phyloP scores from a whole-genome alignment of 1,140 invertebrate genomes.

The Choristoneura fumiferana region DNA sequence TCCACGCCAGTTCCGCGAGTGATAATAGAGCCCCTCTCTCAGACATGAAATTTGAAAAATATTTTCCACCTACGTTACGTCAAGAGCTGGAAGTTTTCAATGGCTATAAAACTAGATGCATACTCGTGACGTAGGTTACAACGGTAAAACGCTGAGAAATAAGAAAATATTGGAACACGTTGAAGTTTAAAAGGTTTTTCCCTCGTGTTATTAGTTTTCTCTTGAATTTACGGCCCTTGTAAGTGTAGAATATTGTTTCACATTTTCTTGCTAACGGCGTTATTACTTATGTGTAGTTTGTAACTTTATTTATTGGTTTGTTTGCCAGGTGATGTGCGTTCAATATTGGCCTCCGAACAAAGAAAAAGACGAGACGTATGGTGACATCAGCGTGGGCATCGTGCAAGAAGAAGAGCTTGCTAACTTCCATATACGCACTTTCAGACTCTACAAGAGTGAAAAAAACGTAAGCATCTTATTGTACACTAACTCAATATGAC shows the following conservation, averaged over 20 bases:
- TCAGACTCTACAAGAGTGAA: constrained; percentile 87
- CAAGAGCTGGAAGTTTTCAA: constrained; percentile 15
- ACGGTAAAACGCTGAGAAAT: neutral
- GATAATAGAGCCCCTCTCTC: neutral
- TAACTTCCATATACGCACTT: constrained; percentile 94
- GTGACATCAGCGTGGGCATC: constrained; percentile 91
- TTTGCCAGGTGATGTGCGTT: constrained; percentile 91
- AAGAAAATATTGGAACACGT: neutral
- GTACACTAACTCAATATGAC: too few species aligned
- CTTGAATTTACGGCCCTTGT: neutral
- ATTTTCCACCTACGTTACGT: constrained; percentile 26
- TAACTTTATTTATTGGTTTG: neutral
- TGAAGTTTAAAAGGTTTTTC: constrained; percentile 1
- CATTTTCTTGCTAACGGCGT: neutral
- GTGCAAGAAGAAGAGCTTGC: constrained; percentile 93
- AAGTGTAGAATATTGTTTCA: neutral
- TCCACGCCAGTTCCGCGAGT: neutral
- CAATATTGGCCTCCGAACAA: constrained; percentile 96
- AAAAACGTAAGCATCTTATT: constrained; percentile 78
- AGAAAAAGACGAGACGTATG: constrained; percentile 91
- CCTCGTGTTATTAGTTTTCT: too few species aligned
- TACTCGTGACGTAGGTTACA: neutral
- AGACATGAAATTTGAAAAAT: constrained; percentile 24
- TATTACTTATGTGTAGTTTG: neutral
- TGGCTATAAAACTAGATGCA: constrained; percentile 20